phyloP scores from a whole-genome alignment of 1,140 invertebrate genomes.

The Temnothorax nylanderi region DNA sequence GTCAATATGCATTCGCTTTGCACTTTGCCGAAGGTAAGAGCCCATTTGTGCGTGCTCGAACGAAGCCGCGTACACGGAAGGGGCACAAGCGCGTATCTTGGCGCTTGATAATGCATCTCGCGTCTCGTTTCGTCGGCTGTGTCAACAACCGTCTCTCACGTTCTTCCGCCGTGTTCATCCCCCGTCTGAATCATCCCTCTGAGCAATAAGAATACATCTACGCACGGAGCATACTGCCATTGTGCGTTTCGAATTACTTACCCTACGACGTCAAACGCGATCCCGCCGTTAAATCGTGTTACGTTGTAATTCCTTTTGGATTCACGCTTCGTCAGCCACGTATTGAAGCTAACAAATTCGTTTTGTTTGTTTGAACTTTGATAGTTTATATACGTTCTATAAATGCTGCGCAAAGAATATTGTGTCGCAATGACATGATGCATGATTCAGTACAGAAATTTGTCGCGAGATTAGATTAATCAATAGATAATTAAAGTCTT shows the following conservation, averaged over 20 bases:
- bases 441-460: not conserved
- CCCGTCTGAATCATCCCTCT: conserved; percentile 20
- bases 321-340: not conserved
- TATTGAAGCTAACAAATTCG: not conserved
- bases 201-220: conserved; percentile 47
- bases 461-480: not conserved
- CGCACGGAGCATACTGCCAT: not conserved
- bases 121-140: conserved; percentile 41
- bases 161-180: not conserved
- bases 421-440: not conserved
- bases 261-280: not conserved
- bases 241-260: conserved; percentile 35
- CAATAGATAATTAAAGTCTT: not conserved
- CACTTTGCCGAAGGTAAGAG: conserved; percentile 37
- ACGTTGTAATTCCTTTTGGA: not conserved
- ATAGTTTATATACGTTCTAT: not conserved
- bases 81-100: conserved; percentile 6
- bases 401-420: not conserved
- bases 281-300: conserved; percentile 3
- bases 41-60: conserved; percentile 48
- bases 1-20: conserved; percentile 51
- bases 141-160: conserved; percentile 37
- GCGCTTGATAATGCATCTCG: conserved; percentile 44
- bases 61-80: not conserved
- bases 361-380: not conserved